These are phyloP conservation scores for Ianthella basta DNA, from an alignment of 37 sponge, comb jelly and placozoan species.

Conservation along the genomic window DNA sequence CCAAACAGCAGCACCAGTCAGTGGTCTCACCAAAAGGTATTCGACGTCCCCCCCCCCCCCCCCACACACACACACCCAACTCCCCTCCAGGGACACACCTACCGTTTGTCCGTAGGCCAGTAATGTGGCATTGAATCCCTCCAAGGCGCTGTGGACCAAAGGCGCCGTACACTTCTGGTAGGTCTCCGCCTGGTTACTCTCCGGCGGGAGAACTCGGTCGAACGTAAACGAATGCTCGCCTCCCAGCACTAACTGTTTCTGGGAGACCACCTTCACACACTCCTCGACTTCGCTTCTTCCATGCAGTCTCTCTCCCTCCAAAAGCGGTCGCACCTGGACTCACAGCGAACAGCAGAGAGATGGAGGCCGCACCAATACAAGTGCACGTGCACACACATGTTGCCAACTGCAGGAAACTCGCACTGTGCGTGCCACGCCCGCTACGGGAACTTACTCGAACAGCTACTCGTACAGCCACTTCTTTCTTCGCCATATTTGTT, in stretches of 20 bases:
- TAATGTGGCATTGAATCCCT: conserved; percentile 68
- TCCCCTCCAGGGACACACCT: no score
- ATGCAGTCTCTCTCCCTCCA: conserved; percentile 57
- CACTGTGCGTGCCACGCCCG: no score
- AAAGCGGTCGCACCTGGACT: conserved; percentile 65
- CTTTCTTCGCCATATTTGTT: background rate
- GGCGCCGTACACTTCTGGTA: conserved; percentile 54
- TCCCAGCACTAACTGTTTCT: conserved; percentile 78
- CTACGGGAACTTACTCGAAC: conserved; percentile 56
- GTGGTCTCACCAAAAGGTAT: no score
- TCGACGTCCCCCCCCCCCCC: no score
- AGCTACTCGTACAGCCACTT: conserved; percentile 62
- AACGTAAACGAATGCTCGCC: conserved; percentile 72
- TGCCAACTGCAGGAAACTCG: no score
- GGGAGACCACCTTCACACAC: conserved; percentile 48
- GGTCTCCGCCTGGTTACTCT: conserved; percentile 45
- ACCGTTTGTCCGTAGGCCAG: conserved; percentile 82
- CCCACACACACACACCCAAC: no score
- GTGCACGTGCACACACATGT: no score
- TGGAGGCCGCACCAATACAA: background rate
- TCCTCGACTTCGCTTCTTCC: conserved; percentile 25
- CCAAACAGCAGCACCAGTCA: no score
- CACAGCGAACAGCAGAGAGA: background rate
- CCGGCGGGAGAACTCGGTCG: conserved; percentile 68
- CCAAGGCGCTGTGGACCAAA: conserved; percentile 44